These are phyloP conservation scores for Trachops cirrhosus DNA, from an alignment of 2,797 vertebrate genomes.

Conservation along the genomic window DNA sequence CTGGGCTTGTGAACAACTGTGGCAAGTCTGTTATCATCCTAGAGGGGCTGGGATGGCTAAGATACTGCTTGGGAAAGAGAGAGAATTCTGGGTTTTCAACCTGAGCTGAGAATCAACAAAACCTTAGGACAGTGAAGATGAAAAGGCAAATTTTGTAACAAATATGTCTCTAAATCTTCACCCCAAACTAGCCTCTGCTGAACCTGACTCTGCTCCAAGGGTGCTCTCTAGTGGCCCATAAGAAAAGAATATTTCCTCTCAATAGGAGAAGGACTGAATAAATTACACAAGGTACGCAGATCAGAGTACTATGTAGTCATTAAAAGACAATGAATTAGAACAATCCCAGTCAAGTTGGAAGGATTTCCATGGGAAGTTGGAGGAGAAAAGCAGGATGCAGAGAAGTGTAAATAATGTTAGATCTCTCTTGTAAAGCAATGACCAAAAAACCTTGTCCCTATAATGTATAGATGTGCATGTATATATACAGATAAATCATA, in stretches of 20 bases:
- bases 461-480: background rate
- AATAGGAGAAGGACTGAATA: background rate
- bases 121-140: background rate
- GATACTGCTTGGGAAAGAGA: background rate
- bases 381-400: background rate
- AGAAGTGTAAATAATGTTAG: background rate
- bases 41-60: background rate
- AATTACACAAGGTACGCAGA: background rate
- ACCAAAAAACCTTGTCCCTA: background rate
- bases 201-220: background rate
- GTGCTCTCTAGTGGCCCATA: conserved; percentile 61
- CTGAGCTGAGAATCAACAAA: background rate
- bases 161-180: background rate
- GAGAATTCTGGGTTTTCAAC: background rate
- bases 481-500: background rate
- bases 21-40: background rate
- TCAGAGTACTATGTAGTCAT: background rate
- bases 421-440: background rate
- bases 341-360: background rate
- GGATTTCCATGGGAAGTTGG: background rate
- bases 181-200: background rate
- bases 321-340: background rate
- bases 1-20: background rate
- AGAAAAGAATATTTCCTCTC: background rate
- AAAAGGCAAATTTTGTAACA: background rate